A percentile compares a stretch with the other conserved stretches of the same genome.
phyloP scores from a whole-genome alignment of 2,888 invertebrate species.

The Tipula confusa region DNA sequence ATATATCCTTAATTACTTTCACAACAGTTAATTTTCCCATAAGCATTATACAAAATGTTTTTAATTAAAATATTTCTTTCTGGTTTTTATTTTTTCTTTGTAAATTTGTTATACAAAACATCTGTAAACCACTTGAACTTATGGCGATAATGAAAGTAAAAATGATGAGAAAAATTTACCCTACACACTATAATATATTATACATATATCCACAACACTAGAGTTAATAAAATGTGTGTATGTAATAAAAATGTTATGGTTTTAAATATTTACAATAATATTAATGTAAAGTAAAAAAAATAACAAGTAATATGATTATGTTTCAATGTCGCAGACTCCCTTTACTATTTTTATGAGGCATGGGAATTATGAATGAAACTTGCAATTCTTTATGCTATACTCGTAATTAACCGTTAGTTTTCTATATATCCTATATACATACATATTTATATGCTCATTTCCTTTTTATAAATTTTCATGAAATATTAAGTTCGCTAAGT shows the following conservation, averaged over 20 bases:
- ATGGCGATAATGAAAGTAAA: slow-evolving; percentile 20
- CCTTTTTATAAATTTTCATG: not conserved
- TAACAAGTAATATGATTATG: not conserved
- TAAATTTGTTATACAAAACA: not conserved
- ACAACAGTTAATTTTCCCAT: not conserved
- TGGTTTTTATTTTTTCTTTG: not conserved
- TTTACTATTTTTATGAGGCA: not conserved
- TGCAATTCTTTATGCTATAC: not conserved
- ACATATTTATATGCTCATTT: not conserved
- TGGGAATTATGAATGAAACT: not conserved
- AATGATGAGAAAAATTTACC: slow-evolving; percentile 25
- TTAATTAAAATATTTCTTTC: slow-evolving; percentile 10
- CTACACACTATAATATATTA: not conserved
- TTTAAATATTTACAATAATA: slow-evolving; percentile 20
- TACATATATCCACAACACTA: not conserved
- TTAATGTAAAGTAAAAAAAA: not conserved
- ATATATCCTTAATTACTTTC: not conserved
- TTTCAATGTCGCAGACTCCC: not conserved
- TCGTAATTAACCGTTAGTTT: not conserved
- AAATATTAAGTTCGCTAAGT: not conserved
- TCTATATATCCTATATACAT: not conserved
- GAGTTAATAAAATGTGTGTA: not conserved
- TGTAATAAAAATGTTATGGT: slow-evolving; percentile 3
- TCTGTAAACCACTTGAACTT: slow-evolving; percentile 20
- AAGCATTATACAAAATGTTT: not conserved